Percentiles rank a stretch among this genome's conserved stretches.
Conservation (phyloP, 2,888 invertebrate species). For the Ryuthela nishihirai region DNA sequence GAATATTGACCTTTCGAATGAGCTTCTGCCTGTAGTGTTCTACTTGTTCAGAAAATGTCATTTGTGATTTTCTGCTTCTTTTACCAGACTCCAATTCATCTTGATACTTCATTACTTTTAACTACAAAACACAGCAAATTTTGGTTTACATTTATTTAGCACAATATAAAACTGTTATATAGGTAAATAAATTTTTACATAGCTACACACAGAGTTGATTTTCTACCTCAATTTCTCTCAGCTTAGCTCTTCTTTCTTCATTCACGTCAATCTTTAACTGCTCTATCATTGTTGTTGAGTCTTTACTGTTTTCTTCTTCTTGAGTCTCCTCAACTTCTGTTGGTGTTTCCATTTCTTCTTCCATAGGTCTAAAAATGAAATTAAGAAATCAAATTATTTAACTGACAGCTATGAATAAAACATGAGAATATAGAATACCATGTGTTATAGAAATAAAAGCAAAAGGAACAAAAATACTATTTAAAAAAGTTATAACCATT, state of each 20-base stretch:
- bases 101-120: constrained; percentile 91
- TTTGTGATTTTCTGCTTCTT: constrained; percentile 66
- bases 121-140: constrained; percentile 43
- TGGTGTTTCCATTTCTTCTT: constrained; percentile 21
- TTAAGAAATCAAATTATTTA: too few species aligned
- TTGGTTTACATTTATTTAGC: not conserved
- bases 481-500: too few species aligned
- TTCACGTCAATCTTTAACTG: constrained; percentile 33
- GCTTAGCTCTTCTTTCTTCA: constrained; percentile 45
- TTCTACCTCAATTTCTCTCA: constrained; percentile 87
- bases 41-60: constrained; percentile 75
- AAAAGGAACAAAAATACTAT: too few species aligned
- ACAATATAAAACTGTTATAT: not conserved
- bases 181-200: not conserved
- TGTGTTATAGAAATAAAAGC: too few species aligned
- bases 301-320: constrained; percentile 31
- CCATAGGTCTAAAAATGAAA: constrained; percentile 20
- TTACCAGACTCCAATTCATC: constrained; percentile 90
- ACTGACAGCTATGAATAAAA: too few species aligned
- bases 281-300: constrained; percentile 34
- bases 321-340: constrained; percentile 23
- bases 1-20: constrained; percentile 66
- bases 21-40: constrained; percentile 86
- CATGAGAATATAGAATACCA: too few species aligned
- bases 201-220: too few species aligned